These are phyloP conservation scores for Nemotelus pantherinus DNA, from an alignment of 2,888 invertebrate genomes.

Conservation along the genomic window DNA sequence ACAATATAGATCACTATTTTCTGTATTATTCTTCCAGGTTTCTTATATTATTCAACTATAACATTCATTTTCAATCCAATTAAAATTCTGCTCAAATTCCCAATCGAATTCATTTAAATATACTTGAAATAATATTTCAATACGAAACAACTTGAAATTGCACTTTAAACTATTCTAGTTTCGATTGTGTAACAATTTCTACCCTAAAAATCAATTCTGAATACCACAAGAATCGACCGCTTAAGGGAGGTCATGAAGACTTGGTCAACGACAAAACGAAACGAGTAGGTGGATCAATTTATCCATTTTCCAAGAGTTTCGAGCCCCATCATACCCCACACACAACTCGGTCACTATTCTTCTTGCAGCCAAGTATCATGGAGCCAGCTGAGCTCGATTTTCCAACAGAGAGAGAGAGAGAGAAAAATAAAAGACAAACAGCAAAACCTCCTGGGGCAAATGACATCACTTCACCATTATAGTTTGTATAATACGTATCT, in stretches of 20 bases:
- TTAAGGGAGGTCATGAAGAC: constrained; percentile 23
- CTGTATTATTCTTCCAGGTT: too few species aligned
- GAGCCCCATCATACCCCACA: too few species aligned
- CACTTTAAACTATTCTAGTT: not conserved
- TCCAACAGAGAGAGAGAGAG: not conserved
- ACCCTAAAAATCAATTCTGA: constrained; percentile 16
- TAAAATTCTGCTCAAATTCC: too few species aligned
- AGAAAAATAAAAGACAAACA: not conserved
- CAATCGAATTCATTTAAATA: too few species aligned
- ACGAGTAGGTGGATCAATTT: not conserved
- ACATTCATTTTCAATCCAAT: too few species aligned
- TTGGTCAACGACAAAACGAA: not conserved
- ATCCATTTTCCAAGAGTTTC: not conserved
- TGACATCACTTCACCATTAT: constrained; percentile 1
- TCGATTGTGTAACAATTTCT: constrained; percentile 19
- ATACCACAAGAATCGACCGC: not conserved
- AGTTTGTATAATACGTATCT: constrained; percentile 8
- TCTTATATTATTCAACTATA: too few species aligned
- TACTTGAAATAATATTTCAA: too few species aligned
- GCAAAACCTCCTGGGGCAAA: not conserved
- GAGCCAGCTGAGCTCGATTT: not conserved
- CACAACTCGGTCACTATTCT: too few species aligned
- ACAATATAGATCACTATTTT: too few species aligned
- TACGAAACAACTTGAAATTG: too few species aligned
- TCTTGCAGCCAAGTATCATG: too few species aligned